Percentiles rank a stretch among this genome's conserved stretches.
Evolutionary conservation across 2,113 vertebrate species (phyloP).

Genomic region (Rynchops niger): DNA sequence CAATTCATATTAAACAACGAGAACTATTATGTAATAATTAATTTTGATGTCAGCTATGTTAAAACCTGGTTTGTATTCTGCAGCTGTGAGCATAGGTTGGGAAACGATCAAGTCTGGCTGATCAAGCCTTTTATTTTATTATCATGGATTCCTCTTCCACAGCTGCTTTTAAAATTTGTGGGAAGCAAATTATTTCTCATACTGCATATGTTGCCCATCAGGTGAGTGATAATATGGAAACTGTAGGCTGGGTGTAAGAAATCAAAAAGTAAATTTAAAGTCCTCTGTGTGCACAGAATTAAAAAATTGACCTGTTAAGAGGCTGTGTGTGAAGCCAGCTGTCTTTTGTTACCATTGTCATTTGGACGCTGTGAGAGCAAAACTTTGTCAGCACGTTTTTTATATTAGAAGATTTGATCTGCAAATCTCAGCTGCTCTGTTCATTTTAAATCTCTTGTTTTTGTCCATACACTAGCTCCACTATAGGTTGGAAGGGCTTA

Average conservation of each 20-base stretch:
- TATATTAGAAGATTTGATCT: slow-evolving; percentile 71
- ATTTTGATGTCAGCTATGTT: slow-evolving; percentile 40
- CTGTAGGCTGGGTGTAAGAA: slow-evolving; percentile 47
- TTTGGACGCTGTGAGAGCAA: slow-evolving; percentile 65
- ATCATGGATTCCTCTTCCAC: slow-evolving; percentile 57
- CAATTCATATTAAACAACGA: slow-evolving; percentile 35
- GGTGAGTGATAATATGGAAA: slow-evolving; percentile 56
- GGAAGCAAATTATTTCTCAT: slow-evolving; percentile 67
- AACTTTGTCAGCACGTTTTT: slow-evolving; percentile 71
- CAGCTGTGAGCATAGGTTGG: slow-evolving; percentile 58
- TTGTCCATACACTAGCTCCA: slow-evolving; percentile 94
- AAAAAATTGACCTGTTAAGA: slow-evolving; percentile 44
- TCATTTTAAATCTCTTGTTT: slow-evolving; percentile 90
- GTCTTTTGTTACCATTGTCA: slow-evolving; percentile 67
- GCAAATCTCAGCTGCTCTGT: slow-evolving; percentile 83
- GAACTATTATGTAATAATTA: slow-evolving; percentile 15
- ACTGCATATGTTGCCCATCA: slow-evolving; percentile 56
- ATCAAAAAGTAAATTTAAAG: slow-evolving; percentile 41
- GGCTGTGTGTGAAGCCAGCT: slow-evolving; percentile 52
- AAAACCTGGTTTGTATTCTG: slow-evolving; percentile 54
- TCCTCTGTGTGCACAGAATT: slow-evolving; percentile 65
- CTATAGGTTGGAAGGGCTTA: slow-evolving; percentile 99
- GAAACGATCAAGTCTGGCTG: slow-evolving; percentile 40
- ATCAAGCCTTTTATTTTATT: slow-evolving; percentile 62
- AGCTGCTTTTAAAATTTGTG: slow-evolving; percentile 64